Evolutionary conservation across 2,797 vertebrate species (phyloP).

Genomic region (Lepus oiostolus): DNA sequence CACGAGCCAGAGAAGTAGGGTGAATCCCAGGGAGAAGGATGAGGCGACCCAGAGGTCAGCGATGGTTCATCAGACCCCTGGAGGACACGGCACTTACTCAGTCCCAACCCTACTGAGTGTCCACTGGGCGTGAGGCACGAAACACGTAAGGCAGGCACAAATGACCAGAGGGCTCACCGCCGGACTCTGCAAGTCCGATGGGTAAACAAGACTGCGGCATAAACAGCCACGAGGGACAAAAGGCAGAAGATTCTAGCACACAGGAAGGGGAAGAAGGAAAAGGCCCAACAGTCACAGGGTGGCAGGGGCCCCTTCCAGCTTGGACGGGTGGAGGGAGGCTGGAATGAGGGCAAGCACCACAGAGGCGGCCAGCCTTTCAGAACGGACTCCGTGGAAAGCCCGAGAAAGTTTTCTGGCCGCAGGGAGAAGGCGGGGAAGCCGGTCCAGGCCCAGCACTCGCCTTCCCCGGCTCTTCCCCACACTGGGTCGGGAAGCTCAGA

Average conservation of each 20-base stretch:
- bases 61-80: background rate
- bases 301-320: background rate
- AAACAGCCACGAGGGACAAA: background rate
- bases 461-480: background rate
- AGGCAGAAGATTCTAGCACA: background rate
- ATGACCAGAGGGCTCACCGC: background rate
- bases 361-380: background rate
- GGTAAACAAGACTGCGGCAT: background rate
- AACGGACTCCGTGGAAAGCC: background rate
- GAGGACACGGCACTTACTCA: background rate
- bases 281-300: rapidly evolving
- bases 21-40: background rate
- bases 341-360: background rate
- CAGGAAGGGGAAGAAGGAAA: background rate
- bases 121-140: background rate
- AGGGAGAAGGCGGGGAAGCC: background rate
- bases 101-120: background rate
- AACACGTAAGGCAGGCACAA: background rate
- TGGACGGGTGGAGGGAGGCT: background rate
- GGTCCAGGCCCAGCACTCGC: background rate
- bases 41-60: rapidly evolving
- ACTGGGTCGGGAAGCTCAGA: background rate
- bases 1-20: background rate
- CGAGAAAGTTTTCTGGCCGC: background rate
- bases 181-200: background rate